Percentiles rank a stretch among this genome's conserved stretches.
These are phyloP conservation scores for Halocynthia aurantium DNA, from an alignment of 23 tunicate genomes.

Conservation along the genomic window DNA sequence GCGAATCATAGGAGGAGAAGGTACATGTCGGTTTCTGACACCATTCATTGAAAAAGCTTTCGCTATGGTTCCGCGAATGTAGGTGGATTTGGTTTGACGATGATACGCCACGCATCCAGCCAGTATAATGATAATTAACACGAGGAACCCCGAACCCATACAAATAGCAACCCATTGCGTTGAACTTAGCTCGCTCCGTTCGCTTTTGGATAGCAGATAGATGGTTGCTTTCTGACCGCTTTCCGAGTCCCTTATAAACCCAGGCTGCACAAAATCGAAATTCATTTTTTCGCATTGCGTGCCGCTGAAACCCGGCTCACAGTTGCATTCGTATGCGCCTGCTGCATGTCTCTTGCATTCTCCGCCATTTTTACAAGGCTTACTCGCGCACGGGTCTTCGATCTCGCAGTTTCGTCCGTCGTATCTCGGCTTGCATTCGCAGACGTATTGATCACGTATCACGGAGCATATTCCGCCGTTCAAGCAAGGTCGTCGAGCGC, in stretches of 20 bases:
- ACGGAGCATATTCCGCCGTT: not conserved
- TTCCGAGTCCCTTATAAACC: no score
- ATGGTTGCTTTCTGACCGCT: no score
- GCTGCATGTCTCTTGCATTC: conserved; percentile 17
- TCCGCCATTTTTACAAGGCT: conserved; percentile 61
- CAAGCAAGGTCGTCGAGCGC: not conserved
- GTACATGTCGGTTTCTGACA: no score
- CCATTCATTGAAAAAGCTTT: no score
- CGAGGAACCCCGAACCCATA: conserved; percentile 38
- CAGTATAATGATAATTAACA: conserved; percentile 21
- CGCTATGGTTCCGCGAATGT: not conserved
- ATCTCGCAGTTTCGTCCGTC: not conserved
- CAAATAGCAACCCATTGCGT: conserved; percentile 59
- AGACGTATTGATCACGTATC: not conserved
- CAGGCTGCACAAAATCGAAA: no score
- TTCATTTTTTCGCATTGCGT: no score
- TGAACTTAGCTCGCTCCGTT: conserved; percentile 8
- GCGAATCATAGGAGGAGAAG: no score
- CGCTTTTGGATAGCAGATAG: not conserved
- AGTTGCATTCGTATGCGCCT: not conserved
- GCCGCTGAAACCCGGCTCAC: not conserved
- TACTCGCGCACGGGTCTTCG: not conserved
- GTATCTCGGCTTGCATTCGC: not conserved
- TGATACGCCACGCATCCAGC: conserved; percentile 41
- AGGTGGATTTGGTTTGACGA: conserved; percentile 7